Base-by-base conservation (phyloP, 2,888 invertebrate species). In the Xiphydria camelus region DNA sequence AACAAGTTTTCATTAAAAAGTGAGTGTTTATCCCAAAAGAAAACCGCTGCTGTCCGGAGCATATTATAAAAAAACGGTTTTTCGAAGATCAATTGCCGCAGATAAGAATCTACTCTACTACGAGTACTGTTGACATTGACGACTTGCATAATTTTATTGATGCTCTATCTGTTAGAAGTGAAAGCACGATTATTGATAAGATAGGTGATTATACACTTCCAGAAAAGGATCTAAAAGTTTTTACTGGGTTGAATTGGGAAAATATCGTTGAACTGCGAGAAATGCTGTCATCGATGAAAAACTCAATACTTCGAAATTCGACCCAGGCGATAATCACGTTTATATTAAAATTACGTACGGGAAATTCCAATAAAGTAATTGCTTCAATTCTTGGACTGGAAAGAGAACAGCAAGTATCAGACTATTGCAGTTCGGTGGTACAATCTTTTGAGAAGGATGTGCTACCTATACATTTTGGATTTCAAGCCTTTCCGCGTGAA, bases 21-120 rank as follows among this genome's bases (percentile, higher is more conserved):
- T 2, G 23, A 31, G 3, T 46, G 5, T 36, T 46, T 3, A 41
- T 46, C 23, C 32, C 36, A 0, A 7, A 46, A 3, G 41, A 37
- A 17, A 39, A 44, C 33, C 44, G 38, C 17, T 46, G 41, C 25
- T 46, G 46, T 29, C 19, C 14, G 18, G 20, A 31, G 12, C 48
- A 51, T 49, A 7, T 51, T 6, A 49, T 51, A 26, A 45, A 49
- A 49, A 31, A 45, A 14, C 44, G 51, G 12, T 49, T 51, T 39
- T 51, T 37, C 34, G 45, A 49, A 34, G 39, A 49, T 41, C 45
- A 45, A 14, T 39, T 48, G 15, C 34, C 47, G 25, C 39, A 20
- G 22, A 36, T 49, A 7, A 35, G 46, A 42, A 47, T 49, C 22
- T 31, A 29, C 37, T 43, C 43, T 6, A 29, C 35, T 37, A 37